A percentile compares a stretch with the other conserved stretches of the same genome.
Evolutionary conservation across 2,888 invertebrate genomes (phyloP).

Genomic region (Phymatocera aterrima): DNA sequence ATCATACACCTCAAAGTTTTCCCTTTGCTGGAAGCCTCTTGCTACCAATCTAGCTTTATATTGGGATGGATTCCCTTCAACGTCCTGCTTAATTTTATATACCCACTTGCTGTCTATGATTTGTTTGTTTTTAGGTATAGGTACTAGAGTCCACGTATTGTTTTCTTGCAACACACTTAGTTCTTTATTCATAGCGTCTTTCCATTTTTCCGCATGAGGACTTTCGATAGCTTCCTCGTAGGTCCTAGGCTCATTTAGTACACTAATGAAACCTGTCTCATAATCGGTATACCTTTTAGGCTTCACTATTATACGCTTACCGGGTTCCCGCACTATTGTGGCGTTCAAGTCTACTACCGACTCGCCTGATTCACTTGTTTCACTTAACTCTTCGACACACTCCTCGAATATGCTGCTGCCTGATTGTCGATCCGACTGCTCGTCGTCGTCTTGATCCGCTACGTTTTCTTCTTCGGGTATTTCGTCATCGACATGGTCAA

Average conservation of each 20-base stretch:
- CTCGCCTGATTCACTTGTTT: neutral
- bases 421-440: neutral
- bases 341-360: neutral
- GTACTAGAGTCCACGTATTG: conserved; percentile 43
- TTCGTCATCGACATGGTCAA: neutral
- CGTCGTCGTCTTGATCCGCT: conserved; percentile 4
- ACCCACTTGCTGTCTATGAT: conserved; percentile 44
- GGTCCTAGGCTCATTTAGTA: neutral
- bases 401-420: conserved; percentile 1
- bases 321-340: neutral
- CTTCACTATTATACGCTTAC: neutral
- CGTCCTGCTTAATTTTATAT: neutral
- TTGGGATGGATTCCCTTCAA: neutral
- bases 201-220: conserved; percentile 6
- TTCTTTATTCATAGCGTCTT: conserved; percentile 42
- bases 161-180: conserved; percentile 40
- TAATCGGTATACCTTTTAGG: neutral
- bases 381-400: neutral
- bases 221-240: conserved; percentile 22
- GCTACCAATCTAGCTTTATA: conserved; percentile 56
- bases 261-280: neutral
- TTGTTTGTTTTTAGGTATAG: conserved; percentile 4
- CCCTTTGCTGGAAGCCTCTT: conserved; percentile 53
- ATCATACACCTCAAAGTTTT: conserved; percentile 42
- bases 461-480: neutral